A percentile compares a stretch with the other conserved stretches of the same genome.
Conservation (phyloP, 2,888 invertebrate species). For the Papilio elwesi region DNA sequence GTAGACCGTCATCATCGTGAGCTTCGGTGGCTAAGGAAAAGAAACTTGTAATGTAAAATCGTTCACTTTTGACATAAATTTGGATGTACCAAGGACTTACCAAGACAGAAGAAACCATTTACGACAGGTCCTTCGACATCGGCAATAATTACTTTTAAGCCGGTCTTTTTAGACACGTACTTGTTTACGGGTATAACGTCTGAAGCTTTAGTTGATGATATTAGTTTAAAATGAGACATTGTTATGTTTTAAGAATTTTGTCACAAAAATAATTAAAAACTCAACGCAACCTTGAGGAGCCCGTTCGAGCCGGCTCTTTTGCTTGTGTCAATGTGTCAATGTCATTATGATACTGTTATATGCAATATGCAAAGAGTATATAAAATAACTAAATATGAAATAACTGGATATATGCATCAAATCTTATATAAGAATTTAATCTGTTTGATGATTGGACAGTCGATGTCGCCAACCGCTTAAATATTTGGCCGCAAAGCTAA, state of each 20-base stretch:
- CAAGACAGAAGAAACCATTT: constrained; percentile 93
- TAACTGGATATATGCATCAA: no score
- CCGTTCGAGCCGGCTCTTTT: background rate
- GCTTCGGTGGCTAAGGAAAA: constrained; percentile 91
- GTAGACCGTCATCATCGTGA: constrained; percentile 95
- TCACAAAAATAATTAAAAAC: background rate
- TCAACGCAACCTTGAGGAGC: background rate
- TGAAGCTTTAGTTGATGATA: constrained; percentile 87
- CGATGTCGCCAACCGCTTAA: no score
- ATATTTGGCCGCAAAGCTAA: no score
- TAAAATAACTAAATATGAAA: no score
- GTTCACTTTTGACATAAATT: constrained; percentile 4
- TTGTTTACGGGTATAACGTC: constrained; percentile 91
- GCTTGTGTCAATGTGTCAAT: background rate
- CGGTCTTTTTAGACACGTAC: constrained; percentile 91
- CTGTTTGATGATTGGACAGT: no score
- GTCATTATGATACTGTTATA: no score
- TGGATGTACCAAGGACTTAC: constrained; percentile 77
- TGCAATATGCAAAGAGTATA: no score
- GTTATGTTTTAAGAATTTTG: constrained; percentile 24
- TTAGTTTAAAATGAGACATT: constrained; percentile 77
- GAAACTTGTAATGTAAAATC: constrained; percentile 27
- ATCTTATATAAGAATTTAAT: no score
- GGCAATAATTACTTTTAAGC: constrained; percentile 91
- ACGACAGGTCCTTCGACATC: constrained; percentile 96